A percentile compares a stretch with the other conserved stretches of the same genome.
These are phyloP conservation scores for Anastatus disparis DNA, from an alignment of 1,140 invertebrate genomes.

Conservation along the genomic window DNA sequence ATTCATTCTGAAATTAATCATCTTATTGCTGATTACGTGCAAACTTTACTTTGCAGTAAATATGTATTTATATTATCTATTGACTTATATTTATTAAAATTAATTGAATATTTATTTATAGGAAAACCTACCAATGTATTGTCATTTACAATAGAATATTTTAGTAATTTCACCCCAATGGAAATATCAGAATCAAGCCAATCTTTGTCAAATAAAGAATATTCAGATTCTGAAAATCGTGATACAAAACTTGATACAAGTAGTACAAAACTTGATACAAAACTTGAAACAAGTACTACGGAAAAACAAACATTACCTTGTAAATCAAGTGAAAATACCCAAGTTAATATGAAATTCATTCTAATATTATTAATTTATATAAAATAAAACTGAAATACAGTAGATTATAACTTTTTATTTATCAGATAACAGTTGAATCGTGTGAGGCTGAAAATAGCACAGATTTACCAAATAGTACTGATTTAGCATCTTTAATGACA, in stretches of 20 bases:
- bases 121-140: slow-evolving; percentile 71
- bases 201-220: too few relatives aligned
- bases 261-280: too few relatives aligned
- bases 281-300: too few relatives aligned
- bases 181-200: too few relatives aligned
- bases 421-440: background rate
- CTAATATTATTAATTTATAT: background rate
- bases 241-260: too few relatives aligned
- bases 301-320: too few relatives aligned
- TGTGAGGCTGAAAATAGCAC: background rate
- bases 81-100: slow-evolving; percentile 2
- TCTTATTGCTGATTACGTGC: slow-evolving; percentile 70
- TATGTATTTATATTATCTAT: slow-evolving; percentile 22
- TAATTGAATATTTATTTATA: slow-evolving; percentile 31
- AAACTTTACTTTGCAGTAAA: slow-evolving; percentile 64
- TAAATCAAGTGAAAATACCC: slow-evolving; percentile 44
- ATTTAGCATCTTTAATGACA: background rate
- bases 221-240: too few relatives aligned
- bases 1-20: slow-evolving; percentile 70
- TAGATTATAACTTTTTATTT: background rate
- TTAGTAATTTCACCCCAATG: slow-evolving; percentile 55
- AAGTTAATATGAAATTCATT: background rate
- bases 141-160: slow-evolving; percentile 72
- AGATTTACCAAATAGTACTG: background rate
- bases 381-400: background rate